These are phyloP conservation scores for Lutraria rhynchaena DNA, from an alignment of 1,140 invertebrate genomes.

Conservation along the genomic window DNA sequence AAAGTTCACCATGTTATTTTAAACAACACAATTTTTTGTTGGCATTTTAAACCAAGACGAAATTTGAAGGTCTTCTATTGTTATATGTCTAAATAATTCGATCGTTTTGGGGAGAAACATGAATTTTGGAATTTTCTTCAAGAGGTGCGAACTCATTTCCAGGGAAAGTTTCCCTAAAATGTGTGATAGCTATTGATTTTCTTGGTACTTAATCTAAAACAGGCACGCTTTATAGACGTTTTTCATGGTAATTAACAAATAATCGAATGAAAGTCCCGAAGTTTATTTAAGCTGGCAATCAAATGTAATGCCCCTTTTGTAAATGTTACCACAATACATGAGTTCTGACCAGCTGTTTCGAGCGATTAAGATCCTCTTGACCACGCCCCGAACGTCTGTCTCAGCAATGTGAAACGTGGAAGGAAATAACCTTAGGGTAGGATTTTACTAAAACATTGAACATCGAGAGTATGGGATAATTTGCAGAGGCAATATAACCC, in stretches of 20 bases:
- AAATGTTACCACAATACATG: conserved; percentile 23
- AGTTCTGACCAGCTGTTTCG: conserved; percentile 41
- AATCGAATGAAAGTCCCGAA: conserved; percentile 51
- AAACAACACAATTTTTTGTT: too few species aligned
- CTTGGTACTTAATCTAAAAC: conserved; percentile 40
- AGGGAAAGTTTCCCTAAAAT: conserved; percentile 13
- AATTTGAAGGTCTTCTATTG: too few species aligned
- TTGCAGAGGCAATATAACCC: too few species aligned
- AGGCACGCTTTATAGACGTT: conserved; percentile 38
- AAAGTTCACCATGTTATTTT: too few species aligned
- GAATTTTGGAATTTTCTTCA: neutral
- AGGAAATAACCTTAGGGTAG: too few species aligned
- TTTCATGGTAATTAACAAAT: conserved; percentile 58
- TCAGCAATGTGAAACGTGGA: neutral
- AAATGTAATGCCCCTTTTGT: conserved; percentile 19
- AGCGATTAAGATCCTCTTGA: neutral
- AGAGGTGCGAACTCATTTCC: conserved; percentile 40
- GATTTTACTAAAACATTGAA: too few species aligned
- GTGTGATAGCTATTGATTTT: conserved; percentile 54
- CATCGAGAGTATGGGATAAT: too few species aligned
- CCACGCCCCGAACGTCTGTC: conserved; percentile 52
- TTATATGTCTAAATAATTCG: too few species aligned
- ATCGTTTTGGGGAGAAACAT: too few species aligned
- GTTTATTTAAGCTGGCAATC: conserved; percentile 55
- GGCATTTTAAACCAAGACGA: too few species aligned